These are phyloP conservation scores for Adelphocoris suturalis DNA, from an alignment of 2,888 invertebrate species.

Conservation along the genomic window DNA sequence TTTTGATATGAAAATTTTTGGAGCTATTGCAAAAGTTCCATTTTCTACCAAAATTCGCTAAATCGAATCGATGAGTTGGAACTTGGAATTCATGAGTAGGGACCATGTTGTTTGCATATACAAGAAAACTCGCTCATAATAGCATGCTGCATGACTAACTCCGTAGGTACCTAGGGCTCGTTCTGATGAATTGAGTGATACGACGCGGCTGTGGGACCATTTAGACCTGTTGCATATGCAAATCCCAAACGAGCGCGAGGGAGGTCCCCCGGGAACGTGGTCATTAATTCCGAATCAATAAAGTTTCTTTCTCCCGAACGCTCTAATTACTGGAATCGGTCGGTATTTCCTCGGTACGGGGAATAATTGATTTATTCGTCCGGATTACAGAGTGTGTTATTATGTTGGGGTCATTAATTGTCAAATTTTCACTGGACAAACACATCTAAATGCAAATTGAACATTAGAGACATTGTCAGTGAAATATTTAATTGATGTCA, in stretches of 20 bases:
- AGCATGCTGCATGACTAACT: too few relatives aligned
- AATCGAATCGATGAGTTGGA: too few relatives aligned
- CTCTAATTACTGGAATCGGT: neutral
- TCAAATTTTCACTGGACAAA: neutral
- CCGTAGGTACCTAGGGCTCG: too few relatives aligned
- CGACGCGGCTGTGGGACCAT: neutral
- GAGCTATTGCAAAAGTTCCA: too few relatives aligned
- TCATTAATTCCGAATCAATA: constrained; percentile 38
- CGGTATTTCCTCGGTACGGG: neutral
- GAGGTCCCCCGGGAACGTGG: constrained; percentile 15
- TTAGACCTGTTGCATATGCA: constrained; percentile 55
- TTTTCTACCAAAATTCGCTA: too few relatives aligned
- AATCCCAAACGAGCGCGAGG: constrained; percentile 1
- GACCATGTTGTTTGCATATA: too few relatives aligned
- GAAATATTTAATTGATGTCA: neutral
- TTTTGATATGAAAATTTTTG: too few relatives aligned
- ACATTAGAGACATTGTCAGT: neutral
- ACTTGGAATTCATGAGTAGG: too few relatives aligned
- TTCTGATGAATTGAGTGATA: constrained; percentile 37
- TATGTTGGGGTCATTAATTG: neutral
- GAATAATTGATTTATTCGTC: neutral
- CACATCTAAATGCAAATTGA: neutral
- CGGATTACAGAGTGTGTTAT: neutral
- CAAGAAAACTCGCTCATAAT: too few relatives aligned
- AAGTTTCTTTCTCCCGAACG: constrained; percentile 29